These are phyloP conservation scores for Pristionchus exspectatus DNA, from an alignment of 2,888 invertebrate species.

Conservation along the genomic window DNA sequence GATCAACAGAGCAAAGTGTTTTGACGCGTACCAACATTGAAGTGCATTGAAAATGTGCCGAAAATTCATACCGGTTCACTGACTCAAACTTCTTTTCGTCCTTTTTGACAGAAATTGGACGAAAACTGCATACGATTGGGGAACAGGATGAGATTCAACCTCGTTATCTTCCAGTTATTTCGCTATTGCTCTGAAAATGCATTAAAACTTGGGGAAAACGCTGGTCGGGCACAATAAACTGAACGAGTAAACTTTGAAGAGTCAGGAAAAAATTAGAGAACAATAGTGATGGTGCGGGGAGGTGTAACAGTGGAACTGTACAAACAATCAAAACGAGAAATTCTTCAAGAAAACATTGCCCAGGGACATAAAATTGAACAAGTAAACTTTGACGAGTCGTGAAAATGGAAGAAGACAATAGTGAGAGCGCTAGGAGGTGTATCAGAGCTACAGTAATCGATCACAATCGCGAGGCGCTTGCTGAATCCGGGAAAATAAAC, in stretches of 20 bases:
- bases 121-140: too few relatives aligned
- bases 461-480: neutral
- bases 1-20: too few relatives aligned
- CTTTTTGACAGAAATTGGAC: too few relatives aligned
- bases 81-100: neutral
- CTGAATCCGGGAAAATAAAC: constrained; percentile 10
- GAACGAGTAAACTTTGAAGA: too few relatives aligned
- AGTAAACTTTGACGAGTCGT: neutral
- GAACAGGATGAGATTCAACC: too few relatives aligned
- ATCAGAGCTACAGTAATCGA: neutral
- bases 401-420: neutral
- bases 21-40: neutral
- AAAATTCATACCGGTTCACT: neutral
- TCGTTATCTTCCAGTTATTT: too few relatives aligned
- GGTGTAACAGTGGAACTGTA: too few relatives aligned
- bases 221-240: too few relatives aligned
- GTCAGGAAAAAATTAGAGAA: neutral
- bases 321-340: neutral
- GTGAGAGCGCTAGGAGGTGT: neutral
- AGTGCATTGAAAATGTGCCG: neutral
- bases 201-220: too few relatives aligned
- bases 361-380: too few relatives aligned
- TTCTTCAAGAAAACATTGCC: neutral
- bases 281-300: too few relatives aligned
- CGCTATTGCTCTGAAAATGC: too few relatives aligned